A percentile compares a stretch with the other conserved stretches of the same genome.
phyloP scores from a whole-genome alignment of 2,113 vertebrate genomes.

The Empidonax traillii region DNA sequence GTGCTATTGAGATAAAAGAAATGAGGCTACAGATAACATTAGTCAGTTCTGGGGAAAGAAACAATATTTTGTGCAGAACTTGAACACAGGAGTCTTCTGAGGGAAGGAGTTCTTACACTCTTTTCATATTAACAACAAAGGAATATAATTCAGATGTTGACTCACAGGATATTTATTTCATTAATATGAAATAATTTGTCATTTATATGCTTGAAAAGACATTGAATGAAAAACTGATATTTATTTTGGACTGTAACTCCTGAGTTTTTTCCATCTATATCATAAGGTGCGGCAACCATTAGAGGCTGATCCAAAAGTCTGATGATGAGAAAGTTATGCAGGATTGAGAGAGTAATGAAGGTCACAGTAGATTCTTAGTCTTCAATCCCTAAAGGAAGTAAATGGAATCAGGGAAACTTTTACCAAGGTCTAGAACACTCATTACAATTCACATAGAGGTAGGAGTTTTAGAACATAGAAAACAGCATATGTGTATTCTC shows the following conservation, averaged over 20 bases:
- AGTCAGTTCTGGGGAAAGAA: not conserved
- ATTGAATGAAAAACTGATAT: not conserved
- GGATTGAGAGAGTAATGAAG: not conserved
- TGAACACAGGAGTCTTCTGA: not conserved
- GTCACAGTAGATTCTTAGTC: not conserved
- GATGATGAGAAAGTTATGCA: not conserved
- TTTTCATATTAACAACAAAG: not conserved
- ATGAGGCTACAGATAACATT: not conserved
- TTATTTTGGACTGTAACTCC: not conserved
- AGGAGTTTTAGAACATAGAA: not conserved
- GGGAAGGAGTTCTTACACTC: not conserved
- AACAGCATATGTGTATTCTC: not conserved
- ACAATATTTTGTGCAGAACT: not conserved
- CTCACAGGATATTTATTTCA: not conserved
- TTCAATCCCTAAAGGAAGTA: not conserved
- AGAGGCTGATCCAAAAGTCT: not conserved
- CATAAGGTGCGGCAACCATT: not conserved
- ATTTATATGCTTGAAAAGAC: not conserved
- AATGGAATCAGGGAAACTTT: accelerated
- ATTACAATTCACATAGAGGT: not conserved
- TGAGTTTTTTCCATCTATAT: not conserved
- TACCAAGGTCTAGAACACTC: not conserved
- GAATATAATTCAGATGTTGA: not conserved
- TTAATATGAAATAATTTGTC: not conserved
- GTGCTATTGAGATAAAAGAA: not conserved